Base-by-base conservation (phyloP, 2,888 invertebrate genomes). In the Diadegma fenestrale region DNA sequence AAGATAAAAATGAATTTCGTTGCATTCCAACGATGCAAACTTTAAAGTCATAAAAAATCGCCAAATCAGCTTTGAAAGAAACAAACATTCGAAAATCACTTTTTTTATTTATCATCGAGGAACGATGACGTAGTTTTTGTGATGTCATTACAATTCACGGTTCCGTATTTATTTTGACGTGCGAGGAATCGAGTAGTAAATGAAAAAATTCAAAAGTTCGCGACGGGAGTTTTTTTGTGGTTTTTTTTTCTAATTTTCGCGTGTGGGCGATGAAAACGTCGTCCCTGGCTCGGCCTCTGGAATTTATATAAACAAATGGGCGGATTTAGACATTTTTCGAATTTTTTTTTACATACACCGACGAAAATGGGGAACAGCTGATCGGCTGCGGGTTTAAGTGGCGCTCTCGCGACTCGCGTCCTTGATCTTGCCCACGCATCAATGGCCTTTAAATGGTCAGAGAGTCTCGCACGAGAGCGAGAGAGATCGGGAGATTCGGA, bases 361-460 rank as follows among this genome's bases (percentile, higher is more conserved):
- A 87, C 80, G 64, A 86, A 82, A 89, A 86, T 85, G 84, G 82
- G 63, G 82, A 82, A 87, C 87, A 88, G 88, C 89, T 89, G 89
- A 88, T 87, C 87, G 69, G 48, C 33, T 12, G 64, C 51, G 41
- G 45, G 69, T 33, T 51, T 45, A 45, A 48, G 48, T 43, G 63
- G 33, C 19, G 41, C 80, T 77, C 66, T 17, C 61, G 63, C 33
- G 51, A 75, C 43, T 63, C 58, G 80, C 82, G 88, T 87, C 91
- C 91, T 91, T 92, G 90, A 91, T 91, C 91, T 91, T 92, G 89
- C 89, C 89, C 88, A 90, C 90, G 89, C 89, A 83, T 80, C 58
- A 77, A 81, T 73, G 84, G 84, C 71, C 89, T 89, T 87, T 89
- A 89, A 88, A 90, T 88, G 89, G 89, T 87, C 88, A 88, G 87